Evolutionary conservation across 2,113 vertebrate genomes (phyloP), one percentile per base, ranked within the genome.

Genomic region (Acrocephalus kingi): DNA sequence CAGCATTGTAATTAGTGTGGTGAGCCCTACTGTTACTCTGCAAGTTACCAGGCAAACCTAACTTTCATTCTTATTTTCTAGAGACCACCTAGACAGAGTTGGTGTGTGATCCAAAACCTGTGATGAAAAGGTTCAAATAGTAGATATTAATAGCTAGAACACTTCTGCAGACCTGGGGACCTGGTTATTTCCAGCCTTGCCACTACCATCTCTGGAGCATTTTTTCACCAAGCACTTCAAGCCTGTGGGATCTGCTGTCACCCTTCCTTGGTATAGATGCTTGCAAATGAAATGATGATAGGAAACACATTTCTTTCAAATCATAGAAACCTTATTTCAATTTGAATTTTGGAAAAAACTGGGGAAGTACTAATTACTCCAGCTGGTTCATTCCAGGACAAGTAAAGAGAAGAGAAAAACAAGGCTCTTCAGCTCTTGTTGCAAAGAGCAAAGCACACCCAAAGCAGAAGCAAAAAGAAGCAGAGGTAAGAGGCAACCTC

Each of bases 311-410:
- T 90, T 93, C 76, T 93, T 86, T 86, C 64, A 88, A 59, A 84
- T 83, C 79, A 74, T 59, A 78, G 72, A 84, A 94, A 74, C 4
- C 27, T 88, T 90, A 85, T 67, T 93, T 93, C 68, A 88, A 63
- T 91, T 63, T 55, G 35, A 86, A 54, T 88, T 90, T 88, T 96
- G 84, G 85, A 93, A 86, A 87, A 92, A 59, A 35, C 17, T 90
- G 88, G 31, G 63, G 30, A 90, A 90, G 52, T 67, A 62, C 75
- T 83, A 94, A 93, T 92, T 90, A 74, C 37, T 88, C 39, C 39
- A 76, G 15, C 51, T 83, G 27, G 82, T 77, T 96, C 71, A 80
- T 46, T 90, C 55, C 35, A 74, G 82, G 83, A 80, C 68, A 95
- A 88, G 64, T 55, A 86, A 39, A 63, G 33, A 55, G 15, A 73